phyloP scores from a whole-genome alignment of 2,888 invertebrate genomes.

The Corbicula japonica region DNA sequence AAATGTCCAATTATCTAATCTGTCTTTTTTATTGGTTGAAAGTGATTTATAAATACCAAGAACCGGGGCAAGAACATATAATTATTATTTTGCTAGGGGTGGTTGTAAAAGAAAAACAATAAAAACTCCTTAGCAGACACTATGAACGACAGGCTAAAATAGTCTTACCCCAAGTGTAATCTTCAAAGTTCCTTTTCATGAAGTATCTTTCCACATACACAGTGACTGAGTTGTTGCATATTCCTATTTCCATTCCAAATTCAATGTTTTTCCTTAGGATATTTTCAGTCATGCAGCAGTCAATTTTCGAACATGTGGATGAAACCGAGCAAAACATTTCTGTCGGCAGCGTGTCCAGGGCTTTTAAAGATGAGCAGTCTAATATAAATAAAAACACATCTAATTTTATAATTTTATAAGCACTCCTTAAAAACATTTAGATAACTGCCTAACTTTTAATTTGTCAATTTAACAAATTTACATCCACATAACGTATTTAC shows the following conservation, averaged over 20 bases:
- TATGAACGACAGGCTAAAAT: too few relatives aligned
- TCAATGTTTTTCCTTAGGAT: constrained; percentile 19
- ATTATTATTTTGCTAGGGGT: too few relatives aligned
- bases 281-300: constrained; percentile 58
- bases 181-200: not conserved
- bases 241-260: constrained; percentile 14
- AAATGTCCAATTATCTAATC: too few relatives aligned
- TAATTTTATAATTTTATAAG: too few relatives aligned
- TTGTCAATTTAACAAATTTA: too few relatives aligned
- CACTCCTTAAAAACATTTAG: too few relatives aligned
- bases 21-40: too few relatives aligned
- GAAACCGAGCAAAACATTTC: constrained; percentile 50
- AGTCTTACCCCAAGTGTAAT: constrained; percentile 15
- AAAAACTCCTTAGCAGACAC: too few relatives aligned
- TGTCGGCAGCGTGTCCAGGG: constrained; percentile 13
- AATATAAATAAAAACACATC: constrained; percentile 9
- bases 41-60: too few relatives aligned
- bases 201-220: not conserved
- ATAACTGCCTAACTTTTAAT: too few relatives aligned
- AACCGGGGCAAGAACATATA: not conserved
- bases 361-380: not conserved
- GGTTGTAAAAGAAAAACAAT: too few relatives aligned
- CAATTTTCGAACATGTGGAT: constrained; percentile 60
- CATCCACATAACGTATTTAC: too few relatives aligned
- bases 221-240: not conserved